These are phyloP conservation scores for Melikaiella ostensackeni DNA, from an alignment of 2,888 invertebrate genomes.

Conservation along the genomic window DNA sequence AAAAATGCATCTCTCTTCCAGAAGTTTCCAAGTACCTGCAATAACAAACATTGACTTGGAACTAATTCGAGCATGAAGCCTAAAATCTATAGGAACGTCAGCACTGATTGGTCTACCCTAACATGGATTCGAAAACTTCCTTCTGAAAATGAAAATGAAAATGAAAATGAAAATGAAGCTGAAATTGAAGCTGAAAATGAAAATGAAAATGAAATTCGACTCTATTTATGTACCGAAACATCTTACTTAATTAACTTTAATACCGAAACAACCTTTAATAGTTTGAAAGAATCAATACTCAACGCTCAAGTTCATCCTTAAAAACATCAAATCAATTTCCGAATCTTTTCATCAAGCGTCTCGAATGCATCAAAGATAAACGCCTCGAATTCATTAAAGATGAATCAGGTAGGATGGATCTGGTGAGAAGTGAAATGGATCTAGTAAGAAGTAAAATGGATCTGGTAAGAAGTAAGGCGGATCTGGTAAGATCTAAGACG, in stretches of 20 bases:
- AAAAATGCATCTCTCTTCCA: constrained; percentile 9
- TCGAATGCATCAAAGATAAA: too few relatives aligned
- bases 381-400: too few relatives aligned
- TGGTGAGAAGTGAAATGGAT: neutral
- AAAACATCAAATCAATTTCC: too few relatives aligned
- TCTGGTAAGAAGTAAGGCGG: too few relatives aligned
- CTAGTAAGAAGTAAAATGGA: too few relatives aligned
- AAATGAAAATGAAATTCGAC: neutral
- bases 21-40: constrained; percentile 9
- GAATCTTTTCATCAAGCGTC: too few relatives aligned
- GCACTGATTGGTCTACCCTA: constrained; percentile 20
- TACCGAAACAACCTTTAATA: neutral
- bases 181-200: neutral
- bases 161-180: neutral
- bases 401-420: too few relatives aligned
- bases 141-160: neutral
- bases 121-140: constrained; percentile 24
- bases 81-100: constrained; percentile 18
- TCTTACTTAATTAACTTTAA: neutral
- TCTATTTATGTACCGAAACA: constrained; percentile 1
- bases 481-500: too few relatives aligned
- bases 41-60: constrained; percentile 26
- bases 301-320: neutral
- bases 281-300: neutral
- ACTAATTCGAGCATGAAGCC: constrained; percentile 38